Evolutionary conservation across 2,888 invertebrate genomes (phyloP), one percentile per base, ranked within the genome.

Genomic region (Tenthredo mesomela): DNA sequence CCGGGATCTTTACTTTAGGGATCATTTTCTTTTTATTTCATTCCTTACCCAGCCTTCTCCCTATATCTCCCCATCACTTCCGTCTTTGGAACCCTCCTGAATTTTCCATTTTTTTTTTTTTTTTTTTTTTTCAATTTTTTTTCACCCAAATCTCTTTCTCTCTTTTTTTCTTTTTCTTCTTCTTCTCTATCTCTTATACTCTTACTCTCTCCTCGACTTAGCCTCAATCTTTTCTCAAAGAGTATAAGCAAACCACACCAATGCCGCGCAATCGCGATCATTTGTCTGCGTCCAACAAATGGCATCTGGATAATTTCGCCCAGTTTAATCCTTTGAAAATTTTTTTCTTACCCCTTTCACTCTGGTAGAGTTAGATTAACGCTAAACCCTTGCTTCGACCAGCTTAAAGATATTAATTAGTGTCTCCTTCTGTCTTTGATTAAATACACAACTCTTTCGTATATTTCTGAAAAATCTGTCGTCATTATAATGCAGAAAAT

Each of bases 281-380:
- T 91, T 91, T 90, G 89, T 91, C 88, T 89, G 89, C 88, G 90
- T 91, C 90, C 85, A 33, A 40, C 85, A 85, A 87, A 86, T 84
- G 87, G 88, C 88, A 89, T 91, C 90, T 89, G 89, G 90, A 90
- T 91, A 91, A 91, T 91, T 90, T 91, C 89, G 88, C 86, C 84
- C 88, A n/a, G 80, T 80, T 83, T 83, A 67, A 83, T 83, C 82
- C 82, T 83, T 83, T 83, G 61, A 25, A 80, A 80, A 80, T 80
- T 58, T 80, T 40, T 61, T 80, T 5, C 73, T 80, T 50, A 80
- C 58, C 61, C 80, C 40, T 58, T 80, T 54, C 25, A 9, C 33
- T n/a, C 61, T 21, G 10, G 43, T 12, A 54, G 5, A n/a, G 9
- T 29, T 33, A 54, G 77, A 77, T 77, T 29, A 54, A 29, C 12